Base-by-base conservation (phyloP, 2,113 vertebrate species). In the Calyptomena viridis region DNA sequence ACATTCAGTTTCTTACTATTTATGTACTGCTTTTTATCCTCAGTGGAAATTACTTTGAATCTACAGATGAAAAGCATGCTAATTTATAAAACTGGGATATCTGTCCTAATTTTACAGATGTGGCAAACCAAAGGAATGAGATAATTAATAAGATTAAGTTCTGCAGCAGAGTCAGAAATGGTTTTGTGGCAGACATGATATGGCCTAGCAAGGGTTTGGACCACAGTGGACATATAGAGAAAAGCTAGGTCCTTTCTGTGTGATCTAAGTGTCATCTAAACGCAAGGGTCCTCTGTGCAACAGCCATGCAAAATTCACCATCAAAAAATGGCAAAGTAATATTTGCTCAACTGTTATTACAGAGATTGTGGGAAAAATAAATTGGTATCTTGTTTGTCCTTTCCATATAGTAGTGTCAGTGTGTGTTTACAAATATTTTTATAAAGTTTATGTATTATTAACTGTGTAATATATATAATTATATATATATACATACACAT, bases 51-150 rank as follows among this genome's bases (percentile, higher is more conserved):
- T 71, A 93, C 85, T 94, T 95, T 86, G 82, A 91, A 93, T 95
- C 75, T 90, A 55, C 79, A 67, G 93, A 96, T 94, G 85, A 95
- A 96, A 95, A 95, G 87, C 63, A 88, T 95, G 84, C 91, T 94
- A 96, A 97, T 96, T 95, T 93, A 55, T 95, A 80, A 93, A 96
- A 91, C 86, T 91, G 4, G 0, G 58, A 33, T 95, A 90, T 93
- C 74, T 87, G 93, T 80, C 94, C 95, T 73, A 80, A 92, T 96
- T 97, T 94, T 94, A 63, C 59, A 86, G 85, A 84, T 80, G 76
- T 91, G 75, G 94, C 90, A 90, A 88, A 91, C 78, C 71, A 71
- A 76, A 90, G 87, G 78, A 88, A 83, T 66, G 71, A 74, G 91
- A 77, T 91, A 85, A 96, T 94, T 91, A 95, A 71, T 85, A 73